Evolutionary conservation across 2,797 vertebrate genomes (phyloP).

Genomic region (Apogon talboti): DNA sequence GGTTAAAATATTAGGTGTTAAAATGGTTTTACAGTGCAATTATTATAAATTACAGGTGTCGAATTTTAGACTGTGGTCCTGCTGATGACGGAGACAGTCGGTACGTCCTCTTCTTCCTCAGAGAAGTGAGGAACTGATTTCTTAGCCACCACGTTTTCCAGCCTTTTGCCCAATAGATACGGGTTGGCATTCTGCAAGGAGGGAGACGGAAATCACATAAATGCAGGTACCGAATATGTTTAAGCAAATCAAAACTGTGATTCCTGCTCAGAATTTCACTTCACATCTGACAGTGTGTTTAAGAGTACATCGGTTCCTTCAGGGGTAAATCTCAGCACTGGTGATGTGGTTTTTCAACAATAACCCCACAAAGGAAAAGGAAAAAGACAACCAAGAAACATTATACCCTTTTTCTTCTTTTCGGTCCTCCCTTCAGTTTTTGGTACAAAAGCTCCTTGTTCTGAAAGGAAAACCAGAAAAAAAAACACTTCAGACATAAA

Average conservation of each 20-base stretch:
- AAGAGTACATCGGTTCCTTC: constrained; percentile 14
- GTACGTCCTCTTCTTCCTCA: constrained; percentile 86
- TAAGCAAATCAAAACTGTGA: background rate
- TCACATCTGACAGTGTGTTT: constrained; percentile 19
- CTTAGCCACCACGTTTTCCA: constrained; percentile 97
- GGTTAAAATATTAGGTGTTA: constrained; percentile 14
- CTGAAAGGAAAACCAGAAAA: constrained; percentile 79
- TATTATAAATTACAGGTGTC: constrained; percentile 25
- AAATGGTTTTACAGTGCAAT: constrained; percentile 20
- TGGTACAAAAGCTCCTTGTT: constrained; percentile 95
- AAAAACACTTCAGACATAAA: constrained; percentile 28
- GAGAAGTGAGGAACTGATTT: constrained; percentile 96
- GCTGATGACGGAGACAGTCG: constrained; percentile 46
- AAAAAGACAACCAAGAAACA: constrained; percentile 49
- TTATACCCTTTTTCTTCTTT: constrained; percentile 93
- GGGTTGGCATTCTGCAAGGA: constrained; percentile 91
- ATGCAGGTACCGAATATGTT: background rate
- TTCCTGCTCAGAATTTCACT: constrained; percentile 4
- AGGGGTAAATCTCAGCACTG: constrained; percentile 5
- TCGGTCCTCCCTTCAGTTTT: constrained; percentile 91
- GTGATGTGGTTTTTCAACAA: constrained; percentile 46
- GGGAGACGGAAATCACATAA: constrained; percentile 10
- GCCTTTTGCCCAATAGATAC: constrained; percentile 92
- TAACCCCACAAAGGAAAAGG: constrained; percentile 22
- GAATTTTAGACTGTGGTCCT: constrained; percentile 67